Evolutionary conservation across 2,113 vertebrate species (phyloP).

Genomic region (Ictalurus furcatus): DNA sequence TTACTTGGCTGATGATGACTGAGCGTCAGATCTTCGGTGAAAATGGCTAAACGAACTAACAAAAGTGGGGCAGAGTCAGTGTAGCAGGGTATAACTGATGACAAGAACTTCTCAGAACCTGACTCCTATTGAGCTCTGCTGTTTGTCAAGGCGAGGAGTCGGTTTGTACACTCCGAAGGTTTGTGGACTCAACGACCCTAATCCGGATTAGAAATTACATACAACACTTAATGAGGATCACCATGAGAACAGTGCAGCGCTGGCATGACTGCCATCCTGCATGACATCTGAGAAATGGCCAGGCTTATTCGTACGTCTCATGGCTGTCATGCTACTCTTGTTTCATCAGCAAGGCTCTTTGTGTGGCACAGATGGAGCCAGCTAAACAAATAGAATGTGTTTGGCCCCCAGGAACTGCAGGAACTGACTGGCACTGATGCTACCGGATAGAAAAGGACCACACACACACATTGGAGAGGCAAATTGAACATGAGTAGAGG

Average conservation of each 20-base stretch:
- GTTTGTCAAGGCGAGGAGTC: not conserved
- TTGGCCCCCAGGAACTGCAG: not conserved
- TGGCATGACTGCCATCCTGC: not conserved
- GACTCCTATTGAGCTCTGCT: conserved; percentile 16
- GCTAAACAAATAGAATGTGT: conserved; percentile 38
- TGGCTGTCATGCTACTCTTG: conserved; percentile 14
- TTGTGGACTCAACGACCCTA: conserved; percentile 12
- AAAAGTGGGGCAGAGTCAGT: not conserved
- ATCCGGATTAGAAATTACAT: not conserved
- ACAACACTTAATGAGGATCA: not conserved
- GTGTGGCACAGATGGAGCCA: conserved; percentile 32
- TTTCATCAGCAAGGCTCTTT: conserved; percentile 40
- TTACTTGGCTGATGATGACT: not conserved
- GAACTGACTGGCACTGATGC: conserved; percentile 21
- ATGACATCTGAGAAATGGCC: conserved; percentile 20
- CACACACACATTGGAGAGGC: conserved; percentile 19
- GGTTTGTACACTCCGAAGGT: conserved; percentile 20
- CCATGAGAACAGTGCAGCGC: not conserved
- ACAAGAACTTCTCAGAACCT: conserved; percentile 18
- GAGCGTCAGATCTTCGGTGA: not conserved
- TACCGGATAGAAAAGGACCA: conserved; percentile 21
- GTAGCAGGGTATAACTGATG: conserved; percentile 5
- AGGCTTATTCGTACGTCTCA: not conserved
- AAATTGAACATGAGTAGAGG: conserved; percentile 48
- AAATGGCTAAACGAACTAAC: conserved; percentile 22